phyloP scores from a whole-genome alignment of 2,113 vertebrate genomes.

The Podarcis raffonei region DNA sequence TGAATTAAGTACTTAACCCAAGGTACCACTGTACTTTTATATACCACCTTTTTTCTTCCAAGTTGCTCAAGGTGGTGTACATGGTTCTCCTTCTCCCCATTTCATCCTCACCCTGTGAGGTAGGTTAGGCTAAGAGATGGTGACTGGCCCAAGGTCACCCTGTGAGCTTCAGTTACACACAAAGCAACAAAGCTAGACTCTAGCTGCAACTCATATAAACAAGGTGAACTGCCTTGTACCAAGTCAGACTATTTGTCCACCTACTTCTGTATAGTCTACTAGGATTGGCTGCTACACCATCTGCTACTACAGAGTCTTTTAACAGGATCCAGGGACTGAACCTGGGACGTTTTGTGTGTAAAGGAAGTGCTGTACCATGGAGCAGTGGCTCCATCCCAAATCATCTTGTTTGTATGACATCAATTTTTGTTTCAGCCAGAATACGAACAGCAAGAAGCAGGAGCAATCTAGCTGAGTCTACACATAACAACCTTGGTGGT shows the following conservation, averaged over 20 bases:
- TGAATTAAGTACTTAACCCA: too few relatives aligned
- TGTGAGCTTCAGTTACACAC: neutral
- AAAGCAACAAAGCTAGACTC: neutral
- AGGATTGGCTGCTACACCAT: neutral
- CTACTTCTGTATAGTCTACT: neutral
- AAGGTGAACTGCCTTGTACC: neutral
- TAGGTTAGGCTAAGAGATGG: too few relatives aligned
- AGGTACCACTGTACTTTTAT: too few relatives aligned
- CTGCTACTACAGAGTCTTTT: neutral
- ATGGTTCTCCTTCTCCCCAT: too few relatives aligned
- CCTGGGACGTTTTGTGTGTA: neutral
- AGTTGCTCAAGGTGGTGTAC: too few relatives aligned
- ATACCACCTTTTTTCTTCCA: too few relatives aligned
- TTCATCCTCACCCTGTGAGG: too few relatives aligned
- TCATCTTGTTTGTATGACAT: neutral
- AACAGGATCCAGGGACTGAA: neutral
- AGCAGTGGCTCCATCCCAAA: neutral
- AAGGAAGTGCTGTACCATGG: neutral
- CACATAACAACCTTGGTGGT: neutral
- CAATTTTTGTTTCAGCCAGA: neutral
- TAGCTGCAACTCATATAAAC: neutral
- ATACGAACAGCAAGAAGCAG: neutral
- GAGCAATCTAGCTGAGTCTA: neutral
- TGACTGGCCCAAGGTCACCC: too few relatives aligned
- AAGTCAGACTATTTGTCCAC: neutral